These are phyloP conservation scores for Eupithecia insigniata DNA, from an alignment of 2,888 invertebrate genomes.

Conservation along the genomic window DNA sequence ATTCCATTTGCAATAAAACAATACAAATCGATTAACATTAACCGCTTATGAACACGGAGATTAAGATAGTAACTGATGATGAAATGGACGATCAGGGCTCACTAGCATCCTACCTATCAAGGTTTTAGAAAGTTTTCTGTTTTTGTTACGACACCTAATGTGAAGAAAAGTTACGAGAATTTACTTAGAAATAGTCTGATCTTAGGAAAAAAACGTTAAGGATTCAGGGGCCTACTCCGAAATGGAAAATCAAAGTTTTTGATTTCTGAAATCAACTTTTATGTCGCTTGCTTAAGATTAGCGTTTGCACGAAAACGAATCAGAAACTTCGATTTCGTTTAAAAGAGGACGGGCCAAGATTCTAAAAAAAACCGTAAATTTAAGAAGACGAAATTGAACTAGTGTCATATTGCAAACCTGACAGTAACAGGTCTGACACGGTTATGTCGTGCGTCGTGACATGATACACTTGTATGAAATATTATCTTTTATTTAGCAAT, in stretches of 20 bases:
- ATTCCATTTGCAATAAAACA: not conserved
- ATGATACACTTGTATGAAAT: conserved; percentile 33
- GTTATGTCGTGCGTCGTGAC: conserved; percentile 15
- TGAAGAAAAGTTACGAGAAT: not conserved
- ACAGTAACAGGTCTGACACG: conserved; percentile 20
- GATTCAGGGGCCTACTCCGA: too few species aligned
- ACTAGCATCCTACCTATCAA: not conserved
- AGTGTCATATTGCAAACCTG: conserved; percentile 12
- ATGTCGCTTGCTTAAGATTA: too few species aligned
- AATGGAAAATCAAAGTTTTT: too few species aligned
- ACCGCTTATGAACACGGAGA: not conserved
- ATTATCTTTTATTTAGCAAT: conserved; percentile 38
- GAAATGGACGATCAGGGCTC: not conserved
- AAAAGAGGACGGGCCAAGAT: too few species aligned
- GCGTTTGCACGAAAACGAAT: too few species aligned
- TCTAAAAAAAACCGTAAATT: not conserved
- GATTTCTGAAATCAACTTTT: too few species aligned
- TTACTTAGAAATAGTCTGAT: not conserved
- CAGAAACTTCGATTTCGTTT: too few species aligned
- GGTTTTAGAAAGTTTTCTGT: not conserved
- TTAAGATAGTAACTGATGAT: not conserved
- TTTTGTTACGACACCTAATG: not conserved
- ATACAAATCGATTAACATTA: not conserved
- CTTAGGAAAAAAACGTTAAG: not conserved
- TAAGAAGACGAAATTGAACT: conserved; percentile 19